Conservation (phyloP, 2,113 vertebrate genomes). For the Numenius arquata region DNA sequence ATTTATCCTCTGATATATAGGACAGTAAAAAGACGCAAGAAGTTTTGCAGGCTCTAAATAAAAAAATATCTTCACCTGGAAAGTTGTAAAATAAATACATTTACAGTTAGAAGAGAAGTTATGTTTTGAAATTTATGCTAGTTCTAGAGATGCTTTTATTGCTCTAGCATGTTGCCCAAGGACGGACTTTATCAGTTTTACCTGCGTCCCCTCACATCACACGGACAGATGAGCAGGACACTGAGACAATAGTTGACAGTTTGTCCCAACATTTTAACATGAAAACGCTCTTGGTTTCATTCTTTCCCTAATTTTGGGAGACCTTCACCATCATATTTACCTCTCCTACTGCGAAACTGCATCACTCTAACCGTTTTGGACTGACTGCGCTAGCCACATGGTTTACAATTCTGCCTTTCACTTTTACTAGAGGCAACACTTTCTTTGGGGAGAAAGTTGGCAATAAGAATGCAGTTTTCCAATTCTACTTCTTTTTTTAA, state of each 20-base stretch:
- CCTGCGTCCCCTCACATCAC: neutral
- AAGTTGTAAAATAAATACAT: neutral
- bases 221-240: neutral
- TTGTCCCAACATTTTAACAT: neutral
- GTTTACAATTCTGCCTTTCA: neutral
- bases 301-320: neutral
- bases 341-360: neutral
- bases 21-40: neutral
- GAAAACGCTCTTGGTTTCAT: neutral
- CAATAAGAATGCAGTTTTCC: neutral
- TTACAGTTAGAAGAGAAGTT: neutral
- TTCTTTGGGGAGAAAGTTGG: neutral
- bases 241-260: neutral
- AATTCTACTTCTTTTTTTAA: neutral
- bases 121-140: neutral
- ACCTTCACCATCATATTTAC: neutral
- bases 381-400: fast-evolving
- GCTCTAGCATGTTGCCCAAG: neutral
- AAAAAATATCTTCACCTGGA: neutral
- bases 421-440: neutral
- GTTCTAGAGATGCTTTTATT: neutral
- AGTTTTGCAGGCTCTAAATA: neutral
- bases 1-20: neutral
- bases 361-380: neutral
- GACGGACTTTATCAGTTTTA: neutral